Percentiles rank a stretch among this genome's conserved stretches.
Conservation (phyloP, 1,140 invertebrate species). For the Teleopsis dalmanni region DNA sequence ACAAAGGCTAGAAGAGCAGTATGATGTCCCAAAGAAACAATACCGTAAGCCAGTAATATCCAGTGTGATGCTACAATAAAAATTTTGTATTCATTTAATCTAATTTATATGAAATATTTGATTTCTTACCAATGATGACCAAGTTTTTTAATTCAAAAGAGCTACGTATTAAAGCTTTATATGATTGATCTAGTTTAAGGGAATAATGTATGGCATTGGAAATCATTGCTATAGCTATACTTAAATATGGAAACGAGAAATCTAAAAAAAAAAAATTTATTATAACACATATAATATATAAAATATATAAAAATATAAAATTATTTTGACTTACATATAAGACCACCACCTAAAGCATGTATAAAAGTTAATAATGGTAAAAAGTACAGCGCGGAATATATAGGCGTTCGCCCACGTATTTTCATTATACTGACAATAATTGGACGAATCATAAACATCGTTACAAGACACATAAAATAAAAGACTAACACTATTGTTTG, state of each 20-base stretch:
- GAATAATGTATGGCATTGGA: slow-evolving; percentile 91
- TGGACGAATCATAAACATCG: slow-evolving; percentile 61
- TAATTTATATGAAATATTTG: not conserved
- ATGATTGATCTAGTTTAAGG: slow-evolving; percentile 75
- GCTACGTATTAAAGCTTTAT: slow-evolving; percentile 65
- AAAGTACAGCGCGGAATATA: slow-evolving; percentile 89
- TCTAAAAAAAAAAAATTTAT: slow-evolving; percentile 56
- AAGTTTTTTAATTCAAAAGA: slow-evolving; percentile 77
- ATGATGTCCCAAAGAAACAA: slow-evolving; percentile 69
- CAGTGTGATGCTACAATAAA: slow-evolving; percentile 72
- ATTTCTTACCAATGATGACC: slow-evolving; percentile 58
- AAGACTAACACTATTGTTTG: slow-evolving; percentile 93
- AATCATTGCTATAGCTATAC: slow-evolving; percentile 84
- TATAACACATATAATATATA: not conserved
- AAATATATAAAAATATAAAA: not conserved
- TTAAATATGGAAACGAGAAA: slow-evolving; percentile 90
- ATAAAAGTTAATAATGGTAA: slow-evolving; percentile 80
- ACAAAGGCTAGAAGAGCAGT: slow-evolving; percentile 67
- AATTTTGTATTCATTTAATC: too few species aligned
- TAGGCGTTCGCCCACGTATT: slow-evolving; percentile 33
- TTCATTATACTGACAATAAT: slow-evolving; percentile 26
- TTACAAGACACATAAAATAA: slow-evolving; percentile 72
- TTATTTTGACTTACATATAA: slow-evolving; percentile 82
- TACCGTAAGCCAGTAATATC: slow-evolving; percentile 87
- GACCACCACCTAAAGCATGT: slow-evolving; percentile 83